Base-by-base conservation (phyloP, 1,140 invertebrate species). In the Archivesica marissinica region DNA sequence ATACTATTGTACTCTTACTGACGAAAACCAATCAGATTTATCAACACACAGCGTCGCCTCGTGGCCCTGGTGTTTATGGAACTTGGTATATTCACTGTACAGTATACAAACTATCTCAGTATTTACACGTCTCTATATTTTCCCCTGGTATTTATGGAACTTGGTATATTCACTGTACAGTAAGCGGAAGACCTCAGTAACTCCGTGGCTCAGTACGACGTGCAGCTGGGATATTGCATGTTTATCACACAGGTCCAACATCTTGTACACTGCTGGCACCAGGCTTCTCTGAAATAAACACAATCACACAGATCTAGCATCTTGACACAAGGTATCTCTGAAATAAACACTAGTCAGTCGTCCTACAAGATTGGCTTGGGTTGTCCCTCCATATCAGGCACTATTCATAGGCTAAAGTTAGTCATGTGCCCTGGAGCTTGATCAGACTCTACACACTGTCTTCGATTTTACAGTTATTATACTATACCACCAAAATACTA, bases 161-260 rank as follows among this genome's bases (percentile, higher is more conserved):
- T 81, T 88, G 0, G 15, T 80, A 54, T 87, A 88, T 39, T 88
- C 86, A 0, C 41, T 41, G 64, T 87, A 88, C 2, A 88, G 66
- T 17, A 75, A 30, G 54, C 54, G 87, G 66, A 87, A 88, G 28
- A 88, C 75, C 38, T 88, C 85, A 1, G 44, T 87, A 6, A 84
- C 85, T 30, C 87, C 87, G 23, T 82, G 75, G 68, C 44, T 75
- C 13, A 88, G 72, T 17, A 80, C 72, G 30, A 70, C 80, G 52
- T 88, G 87, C 13, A 88, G 61, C 33, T 77, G 76, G 17, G 87
- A 39, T 38, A 86, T 80, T 7, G 85, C 75, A 44, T 88, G 82
- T 47, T 79, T 64, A 38, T 88, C 86, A 85, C 87, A 88, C 44
- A 88, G 50, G 33, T 87, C 82, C 38, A 88, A 61, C 81, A 86